Percentiles rank a stretch among this genome's conserved stretches.
phyloP scores from a whole-genome alignment of 2,797 vertebrate genomes.

The Micrastur ruficollis region DNA sequence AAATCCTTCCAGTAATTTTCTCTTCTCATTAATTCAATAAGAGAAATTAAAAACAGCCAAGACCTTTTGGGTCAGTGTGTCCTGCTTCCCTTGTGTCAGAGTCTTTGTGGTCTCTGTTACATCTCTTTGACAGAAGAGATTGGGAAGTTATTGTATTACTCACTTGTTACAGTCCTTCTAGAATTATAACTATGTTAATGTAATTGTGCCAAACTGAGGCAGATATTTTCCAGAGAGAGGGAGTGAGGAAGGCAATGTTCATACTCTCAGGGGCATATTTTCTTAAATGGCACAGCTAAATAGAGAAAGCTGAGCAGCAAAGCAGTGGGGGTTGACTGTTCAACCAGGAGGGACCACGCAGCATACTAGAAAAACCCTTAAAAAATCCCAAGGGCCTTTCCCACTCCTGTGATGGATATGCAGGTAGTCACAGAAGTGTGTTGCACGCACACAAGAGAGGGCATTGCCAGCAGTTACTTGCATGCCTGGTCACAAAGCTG shows the following conservation, averaged over 20 bases:
- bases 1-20: constrained; percentile 11
- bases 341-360: not conserved
- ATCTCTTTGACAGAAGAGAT: not conserved
- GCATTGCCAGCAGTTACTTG: not conserved
- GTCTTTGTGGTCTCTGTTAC: not conserved
- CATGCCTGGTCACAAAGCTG: not conserved
- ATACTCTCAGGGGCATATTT: not conserved
- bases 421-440: not conserved
- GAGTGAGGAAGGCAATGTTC: not conserved
- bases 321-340: not conserved
- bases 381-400: not conserved
- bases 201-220: not conserved
- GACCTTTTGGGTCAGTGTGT: not conserved
- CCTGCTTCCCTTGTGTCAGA: not conserved
- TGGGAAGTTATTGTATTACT: not conserved
- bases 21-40: not conserved
- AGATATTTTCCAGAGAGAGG: not conserved
- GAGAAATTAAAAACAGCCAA: not conserved
- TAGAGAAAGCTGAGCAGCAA: not conserved
- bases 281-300: not conserved
- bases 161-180: not conserved
- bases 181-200: not conserved
- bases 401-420: not conserved
- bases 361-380: not conserved
- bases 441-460: not conserved